These are phyloP conservation scores for Tor tambroides DNA, from an alignment of 2,113 vertebrate species.

Conservation along the genomic window DNA sequence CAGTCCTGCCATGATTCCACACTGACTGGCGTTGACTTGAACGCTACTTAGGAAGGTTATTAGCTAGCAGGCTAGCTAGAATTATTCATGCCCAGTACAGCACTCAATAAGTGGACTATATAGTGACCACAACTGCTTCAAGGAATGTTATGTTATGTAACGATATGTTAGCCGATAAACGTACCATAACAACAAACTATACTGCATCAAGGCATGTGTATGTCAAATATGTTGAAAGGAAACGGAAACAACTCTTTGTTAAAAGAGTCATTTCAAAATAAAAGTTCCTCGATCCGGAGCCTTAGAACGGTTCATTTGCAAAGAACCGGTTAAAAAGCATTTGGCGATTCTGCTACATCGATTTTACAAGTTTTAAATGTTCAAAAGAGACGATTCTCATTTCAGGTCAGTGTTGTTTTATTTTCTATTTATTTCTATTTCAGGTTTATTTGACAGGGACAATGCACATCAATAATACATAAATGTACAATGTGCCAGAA, in stretches of 20 bases:
- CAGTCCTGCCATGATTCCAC: conserved; percentile 46
- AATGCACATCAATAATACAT: too few relatives aligned
- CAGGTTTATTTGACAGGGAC: too few relatives aligned
- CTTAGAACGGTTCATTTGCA: background rate
- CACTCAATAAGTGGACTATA: background rate
- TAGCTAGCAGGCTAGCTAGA: conserved; percentile 12
- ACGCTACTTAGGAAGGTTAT: conserved; percentile 5
- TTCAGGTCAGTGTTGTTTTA: background rate
- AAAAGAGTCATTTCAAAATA: conserved; percentile 29
- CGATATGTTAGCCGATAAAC: background rate
- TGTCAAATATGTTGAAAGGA: background rate
- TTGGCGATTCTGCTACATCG: background rate
- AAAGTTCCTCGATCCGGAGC: background rate
- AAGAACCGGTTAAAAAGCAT: background rate
- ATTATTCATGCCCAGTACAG: background rate
- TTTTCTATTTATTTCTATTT: too few relatives aligned
- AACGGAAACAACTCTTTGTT: background rate
- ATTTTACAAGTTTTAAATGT: background rate
- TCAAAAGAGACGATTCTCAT: background rate
- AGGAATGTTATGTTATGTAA: background rate
- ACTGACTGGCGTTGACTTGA: background rate
- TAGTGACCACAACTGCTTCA: background rate
- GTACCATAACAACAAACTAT: background rate
- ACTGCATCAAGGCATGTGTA: background rate
- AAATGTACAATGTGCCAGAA: too few relatives aligned